Percentiles rank a stretch among this genome's conserved stretches.
phyloP scores from a whole-genome alignment of 2,888 invertebrate species.

The Nomada ruficornis region DNA sequence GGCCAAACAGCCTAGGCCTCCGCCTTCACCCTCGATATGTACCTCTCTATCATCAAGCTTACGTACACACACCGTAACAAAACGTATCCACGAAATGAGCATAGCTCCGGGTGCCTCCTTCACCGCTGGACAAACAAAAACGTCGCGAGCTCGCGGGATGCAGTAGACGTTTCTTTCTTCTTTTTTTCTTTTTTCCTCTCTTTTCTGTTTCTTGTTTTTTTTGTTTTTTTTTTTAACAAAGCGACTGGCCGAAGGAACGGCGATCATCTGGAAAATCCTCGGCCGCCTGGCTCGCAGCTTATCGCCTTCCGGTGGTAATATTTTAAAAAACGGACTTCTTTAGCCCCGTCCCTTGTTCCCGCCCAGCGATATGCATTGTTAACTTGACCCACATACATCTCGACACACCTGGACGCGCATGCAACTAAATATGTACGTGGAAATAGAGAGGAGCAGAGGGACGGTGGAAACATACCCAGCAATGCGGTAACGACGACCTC shows the following conservation, averaged over 20 bases:
- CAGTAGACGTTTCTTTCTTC: neutral
- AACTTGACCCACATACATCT: conserved; percentile 68
- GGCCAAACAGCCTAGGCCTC: neutral
- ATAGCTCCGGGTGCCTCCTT: neutral
- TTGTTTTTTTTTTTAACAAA: neutral
- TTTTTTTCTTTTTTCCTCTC: neutral
- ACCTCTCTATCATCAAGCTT: neutral
- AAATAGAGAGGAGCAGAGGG: conserved; percentile 9
- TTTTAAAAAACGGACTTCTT: conserved; percentile 43
- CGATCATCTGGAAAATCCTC: neutral
- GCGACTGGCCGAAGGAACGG: neutral
- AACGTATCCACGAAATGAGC: neutral
- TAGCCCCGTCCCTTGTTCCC: neutral
- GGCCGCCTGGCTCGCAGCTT: neutral
- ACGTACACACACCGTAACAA: neutral
- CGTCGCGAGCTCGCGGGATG: neutral
- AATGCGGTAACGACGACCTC: conserved; percentile 29
- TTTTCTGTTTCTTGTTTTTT: neutral
- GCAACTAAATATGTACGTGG: conserved; percentile 16
- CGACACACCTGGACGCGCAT: conserved; percentile 53
- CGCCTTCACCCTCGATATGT: neutral
- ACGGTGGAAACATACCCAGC: conserved; percentile 34
- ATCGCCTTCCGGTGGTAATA: conserved; percentile 31
- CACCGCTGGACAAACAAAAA: neutral
- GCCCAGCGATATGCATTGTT: conserved; percentile 58